Base-by-base conservation (phyloP, 2,113 vertebrate genomes). In the Lanius ludovicianus region DNA sequence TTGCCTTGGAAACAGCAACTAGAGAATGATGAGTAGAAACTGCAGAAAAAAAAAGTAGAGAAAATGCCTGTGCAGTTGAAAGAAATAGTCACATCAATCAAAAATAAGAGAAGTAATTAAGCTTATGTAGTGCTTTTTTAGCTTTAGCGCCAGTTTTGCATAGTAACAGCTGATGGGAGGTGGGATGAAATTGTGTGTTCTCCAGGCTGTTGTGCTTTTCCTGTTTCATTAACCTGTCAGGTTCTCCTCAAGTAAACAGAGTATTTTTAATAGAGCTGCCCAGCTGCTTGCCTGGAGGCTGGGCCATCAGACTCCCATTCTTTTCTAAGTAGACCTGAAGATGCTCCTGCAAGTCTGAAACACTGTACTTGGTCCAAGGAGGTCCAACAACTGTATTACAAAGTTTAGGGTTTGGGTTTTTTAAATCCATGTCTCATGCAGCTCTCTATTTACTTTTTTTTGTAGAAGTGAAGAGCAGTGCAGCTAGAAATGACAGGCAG, bases 1-100 rank as follows among this genome's bases (percentile, higher is more conserved):
- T 90, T 90, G 86, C 83, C 94, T 95, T 95, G 94, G 89, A 95
- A 94, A 95, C 87, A 74, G 76, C 59, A 74, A 22, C 19, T 20
- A 24, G 60, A 77, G 55, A 93, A 79, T 5, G 31, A 31, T 78
- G 57, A 78, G 76, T 60, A 68, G 92, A 47, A 63, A 64, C 55
- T 52, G 20, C 80, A 53, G 47, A 19, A 94, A 67, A 74, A 74
- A 37, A 65, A 31, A 15, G 11, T 15, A 30, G 18, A 46, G 55
- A 73, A 90, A 77, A 65, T 70, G 31, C 33, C 83, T 64, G 24
- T 7, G 2, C 2, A 1, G 22, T 56, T 85, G 75, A 69, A 88
- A 76, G 55, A n/a, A 91, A 65, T 12, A 53, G 46, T 85, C n/a
- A 4, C 33, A 55, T 44, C 33, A 22, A n/a, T 90, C 63, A 94